These are phyloP conservation scores for Bimastos eiseni DNA, from an alignment of 2,888 invertebrate species.

Conservation along the genomic window DNA sequence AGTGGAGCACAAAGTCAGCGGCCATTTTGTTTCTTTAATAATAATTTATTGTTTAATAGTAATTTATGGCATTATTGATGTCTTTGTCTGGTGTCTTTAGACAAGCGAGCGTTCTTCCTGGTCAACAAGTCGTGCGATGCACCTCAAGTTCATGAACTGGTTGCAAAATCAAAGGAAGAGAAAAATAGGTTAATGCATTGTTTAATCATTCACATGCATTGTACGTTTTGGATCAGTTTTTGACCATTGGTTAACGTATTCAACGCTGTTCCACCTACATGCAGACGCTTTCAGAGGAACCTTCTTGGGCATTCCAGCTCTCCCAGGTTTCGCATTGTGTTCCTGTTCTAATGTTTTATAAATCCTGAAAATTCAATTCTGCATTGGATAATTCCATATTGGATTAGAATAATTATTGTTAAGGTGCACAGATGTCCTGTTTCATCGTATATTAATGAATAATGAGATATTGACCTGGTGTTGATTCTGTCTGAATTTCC, in stretches of 20 bases:
- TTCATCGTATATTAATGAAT: not conserved
- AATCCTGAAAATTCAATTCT: not conserved
- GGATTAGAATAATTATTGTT: not conserved
- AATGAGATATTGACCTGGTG: not conserved
- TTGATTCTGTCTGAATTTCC: not conserved
- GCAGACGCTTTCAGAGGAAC: not conserved
- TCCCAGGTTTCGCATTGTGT: no score
- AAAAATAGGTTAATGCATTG: constrained; percentile 75
- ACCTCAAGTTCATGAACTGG: constrained; percentile 80
- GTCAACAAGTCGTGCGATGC: constrained; percentile 71
- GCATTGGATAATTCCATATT: not conserved
- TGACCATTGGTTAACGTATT: not conserved
- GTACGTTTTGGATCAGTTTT: not conserved
- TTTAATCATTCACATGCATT: no score
- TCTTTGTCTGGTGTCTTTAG: constrained; percentile 45
- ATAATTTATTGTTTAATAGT: not conserved
- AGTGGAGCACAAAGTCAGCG: not conserved
- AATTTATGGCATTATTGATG: not conserved
- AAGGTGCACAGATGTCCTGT: not conserved
- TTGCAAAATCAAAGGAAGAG: constrained; percentile 77
- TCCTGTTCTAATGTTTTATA: not conserved
- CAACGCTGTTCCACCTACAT: not conserved
- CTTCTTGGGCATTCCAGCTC: not conserved
- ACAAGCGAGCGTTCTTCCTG: constrained; percentile 81
- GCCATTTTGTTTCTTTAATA: not conserved